Percentiles rank a stretch among this genome's conserved stretches.
phyloP scores from a whole-genome alignment of 1,140 invertebrate species.

The Dendrolimus punctatus region DNA sequence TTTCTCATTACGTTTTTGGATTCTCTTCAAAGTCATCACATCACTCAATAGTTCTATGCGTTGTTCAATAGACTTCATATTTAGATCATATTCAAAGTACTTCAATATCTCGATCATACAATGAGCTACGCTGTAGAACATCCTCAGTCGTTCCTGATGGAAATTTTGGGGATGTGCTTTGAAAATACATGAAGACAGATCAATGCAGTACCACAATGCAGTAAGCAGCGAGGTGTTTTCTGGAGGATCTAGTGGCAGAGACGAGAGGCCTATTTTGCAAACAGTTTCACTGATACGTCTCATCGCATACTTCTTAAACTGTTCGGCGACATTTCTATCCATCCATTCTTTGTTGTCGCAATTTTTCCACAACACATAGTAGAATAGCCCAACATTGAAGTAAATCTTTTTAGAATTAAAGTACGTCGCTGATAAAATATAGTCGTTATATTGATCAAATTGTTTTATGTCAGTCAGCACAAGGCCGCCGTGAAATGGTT shows the following conservation, averaged over 20 bases:
- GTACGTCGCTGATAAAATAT: slow-evolving; percentile 26
- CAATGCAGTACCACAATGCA: slow-evolving; percentile 33
- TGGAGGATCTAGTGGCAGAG: slow-evolving; percentile 28
- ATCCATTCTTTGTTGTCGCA: slow-evolving; percentile 36
- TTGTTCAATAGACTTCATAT: slow-evolving; percentile 19
- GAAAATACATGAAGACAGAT: slow-evolving; percentile 26
- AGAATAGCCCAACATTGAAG: slow-evolving; percentile 28
- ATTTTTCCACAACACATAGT: slow-evolving; percentile 29
- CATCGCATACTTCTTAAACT: slow-evolving; percentile 26
- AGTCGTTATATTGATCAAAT: slow-evolving; percentile 33
- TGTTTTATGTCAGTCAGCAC: slow-evolving; percentile 20
- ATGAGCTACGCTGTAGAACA: slow-evolving; percentile 1
- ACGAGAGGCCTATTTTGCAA: slow-evolving; percentile 26
- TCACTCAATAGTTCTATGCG: slow-evolving; percentile 21
- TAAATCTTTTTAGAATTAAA: slow-evolving; percentile 27
- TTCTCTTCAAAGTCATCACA: too few relatives aligned
- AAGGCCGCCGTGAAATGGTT: not conserved
- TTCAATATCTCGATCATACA: slow-evolving; percentile 29
- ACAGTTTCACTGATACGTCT: slow-evolving; percentile 20
- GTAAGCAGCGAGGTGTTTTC: slow-evolving; percentile 16
- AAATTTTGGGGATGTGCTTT: slow-evolving; percentile 20
- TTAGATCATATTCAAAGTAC: slow-evolving; percentile 21
- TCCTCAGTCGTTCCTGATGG: slow-evolving; percentile 22
- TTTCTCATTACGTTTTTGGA: too few relatives aligned
- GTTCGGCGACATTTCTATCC: slow-evolving; percentile 28